A percentile compares a stretch with the other conserved stretches of the same genome.
Conservation (phyloP, 2,888 invertebrate genomes). For the Euplagia quadripunctaria region DNA sequence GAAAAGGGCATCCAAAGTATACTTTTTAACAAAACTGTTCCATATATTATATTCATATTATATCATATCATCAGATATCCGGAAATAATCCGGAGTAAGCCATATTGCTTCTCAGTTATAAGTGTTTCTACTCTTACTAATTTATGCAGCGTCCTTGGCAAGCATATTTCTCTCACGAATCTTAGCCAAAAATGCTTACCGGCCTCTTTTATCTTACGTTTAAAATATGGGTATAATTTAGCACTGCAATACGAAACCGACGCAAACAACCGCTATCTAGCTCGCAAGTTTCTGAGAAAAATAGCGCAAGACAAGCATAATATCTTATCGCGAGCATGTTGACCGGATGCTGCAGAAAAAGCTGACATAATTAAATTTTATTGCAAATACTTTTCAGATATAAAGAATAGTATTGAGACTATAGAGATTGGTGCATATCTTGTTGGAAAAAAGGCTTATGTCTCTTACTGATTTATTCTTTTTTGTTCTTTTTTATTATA, state of each 20-base stretch:
- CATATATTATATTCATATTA: too few relatives aligned
- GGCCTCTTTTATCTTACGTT: neutral
- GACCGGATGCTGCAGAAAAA: slow-evolving; percentile 41
- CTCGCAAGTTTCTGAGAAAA: slow-evolving; percentile 42
- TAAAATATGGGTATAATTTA: slow-evolving; percentile 6
- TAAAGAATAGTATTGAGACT: neutral
- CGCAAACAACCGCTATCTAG: slow-evolving; percentile 30
- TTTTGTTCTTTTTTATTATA: neutral
- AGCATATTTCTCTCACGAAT: neutral
- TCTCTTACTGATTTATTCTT: neutral
- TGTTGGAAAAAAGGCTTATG: too few relatives aligned
- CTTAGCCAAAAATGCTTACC: neutral
- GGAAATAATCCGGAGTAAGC: too few relatives aligned
- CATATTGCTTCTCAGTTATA: neutral
- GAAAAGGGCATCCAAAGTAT: too few relatives aligned
- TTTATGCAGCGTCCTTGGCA: neutral
- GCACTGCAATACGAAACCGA: slow-evolving; percentile 27
- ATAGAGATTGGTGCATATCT: neutral
- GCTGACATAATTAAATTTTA: slow-evolving; percentile 37
- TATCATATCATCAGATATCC: too few relatives aligned
- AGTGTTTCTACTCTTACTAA: neutral
- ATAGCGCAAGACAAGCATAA: slow-evolving; percentile 35
- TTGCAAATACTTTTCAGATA: slow-evolving; percentile 18
- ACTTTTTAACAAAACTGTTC: too few relatives aligned
- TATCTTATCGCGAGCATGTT: slow-evolving; percentile 26